A percentile compares a stretch with the other conserved stretches of the same genome.
Conservation (phyloP, 2,797 vertebrate species). For the Synanceia verrucosa region DNA sequence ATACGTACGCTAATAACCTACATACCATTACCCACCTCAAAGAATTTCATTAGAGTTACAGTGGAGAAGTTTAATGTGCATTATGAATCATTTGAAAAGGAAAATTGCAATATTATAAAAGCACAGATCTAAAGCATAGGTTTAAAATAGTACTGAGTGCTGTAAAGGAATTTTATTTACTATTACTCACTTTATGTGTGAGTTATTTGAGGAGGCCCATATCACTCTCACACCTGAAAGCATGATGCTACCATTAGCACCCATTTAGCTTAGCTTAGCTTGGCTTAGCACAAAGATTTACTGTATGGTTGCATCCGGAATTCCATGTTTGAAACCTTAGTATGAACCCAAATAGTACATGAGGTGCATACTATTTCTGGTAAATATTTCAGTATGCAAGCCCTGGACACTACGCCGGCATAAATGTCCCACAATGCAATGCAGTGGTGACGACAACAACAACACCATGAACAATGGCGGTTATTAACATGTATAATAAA, state of each 20-base stretch:
- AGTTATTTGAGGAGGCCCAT: not conserved
- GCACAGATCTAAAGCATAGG: not conserved
- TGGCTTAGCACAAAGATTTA: not conserved
- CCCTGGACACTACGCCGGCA: too few species aligned
- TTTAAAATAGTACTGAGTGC: not conserved
- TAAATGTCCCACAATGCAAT: too few species aligned
- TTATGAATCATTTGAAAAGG: not conserved
- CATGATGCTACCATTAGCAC: not conserved
- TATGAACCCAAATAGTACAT: too few species aligned
- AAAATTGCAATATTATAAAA: slow-evolving; percentile 13
- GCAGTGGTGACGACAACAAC: too few species aligned
- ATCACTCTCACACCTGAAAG: not conserved
- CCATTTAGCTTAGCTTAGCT: not conserved
- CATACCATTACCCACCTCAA: slow-evolving; percentile 41
- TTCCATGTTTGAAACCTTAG: too few species aligned
- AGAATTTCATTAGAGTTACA: slow-evolving; percentile 50
- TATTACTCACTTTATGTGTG: not conserved
- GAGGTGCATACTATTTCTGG: too few species aligned
- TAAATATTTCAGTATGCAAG: too few species aligned
- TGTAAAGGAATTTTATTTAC: not conserved
- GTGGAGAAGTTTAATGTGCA: slow-evolving; percentile 36
- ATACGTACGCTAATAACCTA: slow-evolving; percentile 53
- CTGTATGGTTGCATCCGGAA: not conserved
- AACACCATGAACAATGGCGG: too few species aligned
- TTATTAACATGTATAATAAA: too few species aligned